Evolutionary conservation across 2,797 vertebrate genomes (phyloP).

Genomic region (Zenarchopterus dispar): DNA sequence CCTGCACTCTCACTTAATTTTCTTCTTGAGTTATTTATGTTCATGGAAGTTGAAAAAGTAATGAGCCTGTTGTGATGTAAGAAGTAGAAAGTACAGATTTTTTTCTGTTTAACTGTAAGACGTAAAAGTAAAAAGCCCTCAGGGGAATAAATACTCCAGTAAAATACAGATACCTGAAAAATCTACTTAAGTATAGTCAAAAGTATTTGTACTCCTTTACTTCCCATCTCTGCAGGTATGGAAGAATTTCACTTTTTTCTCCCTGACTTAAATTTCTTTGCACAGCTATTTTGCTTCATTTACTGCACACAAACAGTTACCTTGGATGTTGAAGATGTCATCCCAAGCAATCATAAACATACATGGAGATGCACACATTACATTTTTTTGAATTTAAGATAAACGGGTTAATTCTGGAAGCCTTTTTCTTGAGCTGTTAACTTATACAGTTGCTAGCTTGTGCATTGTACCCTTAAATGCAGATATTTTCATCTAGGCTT

Average conservation of each 20-base stretch:
- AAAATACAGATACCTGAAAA: too few relatives aligned
- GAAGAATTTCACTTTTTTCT: conserved; percentile 8
- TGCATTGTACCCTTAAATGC: conserved; percentile 8
- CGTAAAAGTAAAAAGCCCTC: too few relatives aligned
- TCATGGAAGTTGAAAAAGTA: too few relatives aligned
- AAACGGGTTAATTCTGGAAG: background rate
- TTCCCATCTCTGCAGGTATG: too few relatives aligned
- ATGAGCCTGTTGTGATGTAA: too few relatives aligned
- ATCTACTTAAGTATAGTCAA: too few relatives aligned
- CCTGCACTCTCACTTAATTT: too few relatives aligned
- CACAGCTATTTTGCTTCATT: conserved; percentile 8
- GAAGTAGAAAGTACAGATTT: too few relatives aligned
- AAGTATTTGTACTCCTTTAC: too few relatives aligned
- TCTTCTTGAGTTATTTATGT: too few relatives aligned
- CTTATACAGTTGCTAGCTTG: background rate
- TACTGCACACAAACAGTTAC: conserved; percentile 5
- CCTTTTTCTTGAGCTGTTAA: background rate
- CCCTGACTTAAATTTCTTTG: background rate
- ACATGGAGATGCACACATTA: background rate
- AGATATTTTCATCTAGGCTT: conserved; percentile 18
- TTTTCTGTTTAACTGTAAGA: too few relatives aligned
- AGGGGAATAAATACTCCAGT: too few relatives aligned
- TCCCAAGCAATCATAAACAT: background rate
- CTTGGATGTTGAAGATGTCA: background rate
- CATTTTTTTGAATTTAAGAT: background rate